Conservation (phyloP, 2,113 vertebrate species). For the Labeo catla region DNA sequence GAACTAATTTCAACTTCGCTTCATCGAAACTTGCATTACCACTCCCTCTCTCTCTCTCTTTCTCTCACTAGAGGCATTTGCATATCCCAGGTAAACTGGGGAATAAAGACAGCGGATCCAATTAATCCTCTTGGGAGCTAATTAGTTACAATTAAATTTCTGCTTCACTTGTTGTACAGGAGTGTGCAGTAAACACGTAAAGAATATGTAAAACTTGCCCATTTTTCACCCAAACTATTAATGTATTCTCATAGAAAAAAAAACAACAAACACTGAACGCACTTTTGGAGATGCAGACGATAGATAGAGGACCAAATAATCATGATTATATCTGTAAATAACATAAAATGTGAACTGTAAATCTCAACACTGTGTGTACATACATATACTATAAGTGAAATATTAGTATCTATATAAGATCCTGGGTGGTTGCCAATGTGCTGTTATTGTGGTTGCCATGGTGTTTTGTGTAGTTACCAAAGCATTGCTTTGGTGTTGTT, state of each 20-base stretch:
- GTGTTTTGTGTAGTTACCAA: not conserved
- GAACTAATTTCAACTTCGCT: constrained; percentile 74
- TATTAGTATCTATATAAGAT: too few relatives aligned
- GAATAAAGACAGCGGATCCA: constrained; percentile 81
- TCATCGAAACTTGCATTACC: constrained; percentile 68
- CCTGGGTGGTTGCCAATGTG: too few relatives aligned
- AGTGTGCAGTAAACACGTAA: constrained; percentile 81
- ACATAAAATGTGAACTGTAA: not conserved
- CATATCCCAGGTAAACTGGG: constrained; percentile 81
- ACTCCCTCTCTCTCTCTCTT: constrained; percentile 47
- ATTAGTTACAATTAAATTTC: constrained; percentile 84
- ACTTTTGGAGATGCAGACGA: not conserved
- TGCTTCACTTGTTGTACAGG: constrained; percentile 82
- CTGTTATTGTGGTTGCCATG: not conserved
- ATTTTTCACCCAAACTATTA: constrained; percentile 70
- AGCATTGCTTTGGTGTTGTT: not conserved
- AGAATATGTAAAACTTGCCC: constrained; percentile 76
- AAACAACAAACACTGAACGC: constrained; percentile 22
- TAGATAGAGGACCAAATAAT: not conserved
- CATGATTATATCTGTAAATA: not conserved
- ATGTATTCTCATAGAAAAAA: constrained; percentile 25
- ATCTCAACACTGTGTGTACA: not conserved
- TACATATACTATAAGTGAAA: not conserved
- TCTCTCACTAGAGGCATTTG: constrained; percentile 68
- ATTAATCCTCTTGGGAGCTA: constrained; percentile 80